A percentile compares a stretch with the other conserved stretches of the same genome.
Conservation (phyloP, 2,888 invertebrate species). For the Melanchra persicariae region DNA sequence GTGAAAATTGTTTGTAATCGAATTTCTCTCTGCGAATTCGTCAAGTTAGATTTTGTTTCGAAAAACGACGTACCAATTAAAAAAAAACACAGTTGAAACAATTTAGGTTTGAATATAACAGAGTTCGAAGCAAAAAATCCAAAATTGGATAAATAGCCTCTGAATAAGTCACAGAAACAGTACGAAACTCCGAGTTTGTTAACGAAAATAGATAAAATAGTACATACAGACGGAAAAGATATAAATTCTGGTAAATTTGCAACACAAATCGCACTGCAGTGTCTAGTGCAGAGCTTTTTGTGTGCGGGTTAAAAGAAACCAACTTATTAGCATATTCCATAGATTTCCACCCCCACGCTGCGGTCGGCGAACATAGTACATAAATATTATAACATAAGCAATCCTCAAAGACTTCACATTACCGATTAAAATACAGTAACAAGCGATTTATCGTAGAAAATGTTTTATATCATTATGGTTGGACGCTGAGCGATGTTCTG, state of each 20-base stretch:
- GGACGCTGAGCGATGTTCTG: slow-evolving; percentile 75
- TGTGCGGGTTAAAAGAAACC: slow-evolving; percentile 87
- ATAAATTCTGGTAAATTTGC: slow-evolving; percentile 84
- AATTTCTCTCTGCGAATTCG: slow-evolving; percentile 42
- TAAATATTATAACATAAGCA: slow-evolving; percentile 63
- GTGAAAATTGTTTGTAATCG: slow-evolving; percentile 63
- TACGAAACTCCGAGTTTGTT: slow-evolving; percentile 19
- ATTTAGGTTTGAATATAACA: slow-evolving; percentile 47
- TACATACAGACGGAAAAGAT: slow-evolving; percentile 58
- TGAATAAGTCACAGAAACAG: slow-evolving; percentile 45
- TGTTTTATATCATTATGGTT: slow-evolving; percentile 87
- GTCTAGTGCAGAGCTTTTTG: slow-evolving; percentile 90
- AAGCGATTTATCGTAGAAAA: slow-evolving; percentile 86
- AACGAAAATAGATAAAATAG: slow-evolving; percentile 58
- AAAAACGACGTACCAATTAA: slow-evolving; percentile 37
- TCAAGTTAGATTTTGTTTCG: slow-evolving; percentile 44
- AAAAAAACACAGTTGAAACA: slow-evolving; percentile 39
- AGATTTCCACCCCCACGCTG: slow-evolving; percentile 79
- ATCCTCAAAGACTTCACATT: slow-evolving; percentile 81
- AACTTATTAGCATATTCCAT: slow-evolving; percentile 88
- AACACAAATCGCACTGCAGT: slow-evolving; percentile 91
- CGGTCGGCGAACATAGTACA: slow-evolving; percentile 68
- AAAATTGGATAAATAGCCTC: slow-evolving; percentile 37
- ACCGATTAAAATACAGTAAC: slow-evolving; percentile 85
- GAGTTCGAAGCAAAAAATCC: slow-evolving; percentile 49